Conservation (phyloP, 2,113 vertebrate genomes). For the Nothoprocta perdicaria region DNA sequence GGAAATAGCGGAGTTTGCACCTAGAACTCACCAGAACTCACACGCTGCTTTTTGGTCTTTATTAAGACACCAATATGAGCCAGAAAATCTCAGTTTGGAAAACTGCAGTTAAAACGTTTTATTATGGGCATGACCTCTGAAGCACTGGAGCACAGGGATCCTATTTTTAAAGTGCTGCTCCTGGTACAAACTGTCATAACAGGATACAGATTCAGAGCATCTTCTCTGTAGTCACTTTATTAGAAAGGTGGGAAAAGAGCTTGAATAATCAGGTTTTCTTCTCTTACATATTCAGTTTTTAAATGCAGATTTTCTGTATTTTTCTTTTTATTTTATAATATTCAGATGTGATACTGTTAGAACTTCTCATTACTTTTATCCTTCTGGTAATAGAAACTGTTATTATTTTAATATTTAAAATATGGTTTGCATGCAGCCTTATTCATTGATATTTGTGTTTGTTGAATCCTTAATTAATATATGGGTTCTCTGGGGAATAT, state of each 20-base stretch:
- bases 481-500: background rate
- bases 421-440: background rate
- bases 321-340: background rate
- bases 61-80: background rate
- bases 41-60: background rate
- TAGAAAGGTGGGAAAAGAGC: background rate
- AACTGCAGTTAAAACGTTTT: background rate
- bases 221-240: background rate
- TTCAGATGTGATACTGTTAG: background rate
- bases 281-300: background rate
- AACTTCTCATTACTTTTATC: background rate
- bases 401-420: background rate
- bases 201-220: background rate
- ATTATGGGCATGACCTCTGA: background rate
- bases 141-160: background rate
- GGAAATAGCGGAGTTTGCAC: background rate
- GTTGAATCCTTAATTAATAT: background rate
- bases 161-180: background rate
- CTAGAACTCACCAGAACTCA: background rate
- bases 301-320: background rate
- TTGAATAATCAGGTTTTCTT: background rate
- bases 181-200: background rate
- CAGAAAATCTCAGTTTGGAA: background rate
- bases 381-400: background rate
- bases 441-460: background rate